Evolutionary conservation across 2,888 invertebrate species (phyloP).

Genomic region (Macrosiphum euphorbiae): DNA sequence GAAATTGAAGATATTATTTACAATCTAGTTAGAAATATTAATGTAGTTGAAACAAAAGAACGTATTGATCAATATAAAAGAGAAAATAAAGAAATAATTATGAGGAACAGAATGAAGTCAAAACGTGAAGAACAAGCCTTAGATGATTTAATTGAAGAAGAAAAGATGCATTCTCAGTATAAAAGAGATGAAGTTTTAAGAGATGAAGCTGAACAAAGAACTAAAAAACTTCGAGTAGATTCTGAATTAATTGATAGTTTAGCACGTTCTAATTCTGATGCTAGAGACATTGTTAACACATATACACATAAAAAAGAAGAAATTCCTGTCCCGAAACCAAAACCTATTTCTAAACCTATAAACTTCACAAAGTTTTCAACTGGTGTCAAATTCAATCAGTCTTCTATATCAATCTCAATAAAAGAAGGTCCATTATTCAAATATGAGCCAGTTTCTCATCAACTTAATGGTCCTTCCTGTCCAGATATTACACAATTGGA

Average conservation of each 20-base stretch:
- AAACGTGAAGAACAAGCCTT: slow-evolving; percentile 86
- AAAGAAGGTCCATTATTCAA: slow-evolving; percentile 84
- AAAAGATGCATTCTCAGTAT: slow-evolving; percentile 82
- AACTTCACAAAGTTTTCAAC: slow-evolving; percentile 83
- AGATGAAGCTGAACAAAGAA: slow-evolving; percentile 80
- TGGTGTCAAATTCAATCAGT: slow-evolving; percentile 74
- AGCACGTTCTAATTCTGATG: slow-evolving; percentile 92
- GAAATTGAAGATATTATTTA: slow-evolving; percentile 92
- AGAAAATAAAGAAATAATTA: slow-evolving; percentile 87
- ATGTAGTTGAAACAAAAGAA: slow-evolving; percentile 88
- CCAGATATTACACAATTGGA: slow-evolving; percentile 78
- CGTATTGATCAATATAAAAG: slow-evolving; percentile 91
- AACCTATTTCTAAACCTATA: slow-evolving; percentile 56
- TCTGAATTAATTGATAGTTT: slow-evolving; percentile 95
- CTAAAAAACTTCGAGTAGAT: slow-evolving; percentile 86
- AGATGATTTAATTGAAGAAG: slow-evolving; percentile 86
- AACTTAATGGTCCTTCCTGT: slow-evolving; percentile 81
- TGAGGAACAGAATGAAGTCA: slow-evolving; percentile 79
- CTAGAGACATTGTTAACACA: slow-evolving; percentile 86
- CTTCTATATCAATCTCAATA: slow-evolving; percentile 79
- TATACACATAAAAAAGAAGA: slow-evolving; percentile 82
- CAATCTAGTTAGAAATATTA: slow-evolving; percentile 90
- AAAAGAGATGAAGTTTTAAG: slow-evolving; percentile 80
- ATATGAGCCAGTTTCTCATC: slow-evolving; percentile 76
- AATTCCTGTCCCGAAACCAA: slow-evolving; percentile 71